phyloP scores from a whole-genome alignment of 1,140 invertebrate genomes.

The Zaprionus camerounensis region DNA sequence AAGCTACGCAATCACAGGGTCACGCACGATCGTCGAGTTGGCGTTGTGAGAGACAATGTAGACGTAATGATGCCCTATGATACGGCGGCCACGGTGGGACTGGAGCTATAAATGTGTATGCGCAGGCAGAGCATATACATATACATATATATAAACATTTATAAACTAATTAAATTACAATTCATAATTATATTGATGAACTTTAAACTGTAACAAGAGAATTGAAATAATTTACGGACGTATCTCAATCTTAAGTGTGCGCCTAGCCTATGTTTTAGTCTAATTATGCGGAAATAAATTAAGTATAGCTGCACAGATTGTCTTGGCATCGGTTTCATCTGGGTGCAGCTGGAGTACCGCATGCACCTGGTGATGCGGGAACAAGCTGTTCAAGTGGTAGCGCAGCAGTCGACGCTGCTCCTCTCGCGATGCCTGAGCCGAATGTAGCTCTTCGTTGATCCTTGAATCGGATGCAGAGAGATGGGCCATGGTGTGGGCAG shows the following conservation, averaged over 20 bases:
- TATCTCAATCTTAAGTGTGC: conserved; percentile 32
- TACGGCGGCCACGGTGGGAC: conserved; percentile 48
- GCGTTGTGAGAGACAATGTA: conserved; percentile 27
- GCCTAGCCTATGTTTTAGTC: conserved; percentile 55
- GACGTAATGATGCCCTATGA: conserved; percentile 51
- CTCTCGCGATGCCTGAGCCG: conserved; percentile 85
- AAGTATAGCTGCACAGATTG: conserved; percentile 94
- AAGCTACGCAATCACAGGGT: conserved; percentile 75
- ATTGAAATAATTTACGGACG: conserved; percentile 53
- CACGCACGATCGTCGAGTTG: conserved; percentile 61
- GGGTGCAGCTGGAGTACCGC: conserved; percentile 93
- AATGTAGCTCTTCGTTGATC: conserved; percentile 86
- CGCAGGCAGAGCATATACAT: conserved; percentile 15
- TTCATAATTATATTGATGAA: conserved; percentile 67
- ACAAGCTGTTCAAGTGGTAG: conserved; percentile 93
- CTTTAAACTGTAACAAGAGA: conserved; percentile 53
- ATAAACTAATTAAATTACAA: conserved; percentile 47
- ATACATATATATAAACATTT: conserved; percentile 40
- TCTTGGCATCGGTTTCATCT: conserved; percentile 93
- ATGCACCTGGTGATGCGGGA: conserved; percentile 94
- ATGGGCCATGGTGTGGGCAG: conserved; percentile 69
- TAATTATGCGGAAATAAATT: conserved; percentile 87
- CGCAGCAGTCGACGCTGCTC: conserved; percentile 91
- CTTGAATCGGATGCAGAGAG: conserved; percentile 88
- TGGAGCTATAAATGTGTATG: conserved; percentile 56